These are phyloP conservation scores for Diadegma fenestrale DNA, from an alignment of 2,888 invertebrate species.

Conservation along the genomic window DNA sequence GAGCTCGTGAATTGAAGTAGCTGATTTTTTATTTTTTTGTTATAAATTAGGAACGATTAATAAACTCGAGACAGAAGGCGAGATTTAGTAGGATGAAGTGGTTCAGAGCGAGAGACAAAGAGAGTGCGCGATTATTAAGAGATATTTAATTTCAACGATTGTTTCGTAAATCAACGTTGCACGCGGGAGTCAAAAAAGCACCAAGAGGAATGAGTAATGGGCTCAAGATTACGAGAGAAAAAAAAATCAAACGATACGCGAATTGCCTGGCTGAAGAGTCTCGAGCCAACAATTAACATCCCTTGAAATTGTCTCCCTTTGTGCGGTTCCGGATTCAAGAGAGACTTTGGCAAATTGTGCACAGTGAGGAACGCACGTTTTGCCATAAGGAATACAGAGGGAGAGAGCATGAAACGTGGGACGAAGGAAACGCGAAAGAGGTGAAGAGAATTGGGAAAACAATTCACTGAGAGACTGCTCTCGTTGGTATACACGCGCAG, in stretches of 20 bases:
- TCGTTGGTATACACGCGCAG: background rate
- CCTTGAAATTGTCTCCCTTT: conserved; percentile 64
- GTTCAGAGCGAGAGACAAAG: conserved; percentile 22
- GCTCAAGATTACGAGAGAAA: conserved; percentile 12
- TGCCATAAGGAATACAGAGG: background rate
- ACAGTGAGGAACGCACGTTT: conserved; percentile 32
- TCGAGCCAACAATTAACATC: conserved; percentile 62
- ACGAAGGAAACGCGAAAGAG: conserved; percentile 32
- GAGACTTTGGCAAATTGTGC: conserved; percentile 58
- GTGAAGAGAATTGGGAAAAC: conserved; percentile 47
- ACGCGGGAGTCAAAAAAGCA: conserved; percentile 41
- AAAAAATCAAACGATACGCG: conserved; percentile 41
- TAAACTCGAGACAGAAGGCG: conserved; percentile 41
- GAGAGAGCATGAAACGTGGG: conserved; percentile 23
- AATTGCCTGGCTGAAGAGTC: conserved; percentile 37
- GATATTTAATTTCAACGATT: conserved; percentile 63
- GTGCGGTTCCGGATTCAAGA: conserved; percentile 60
- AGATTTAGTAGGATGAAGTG: conserved; percentile 29
- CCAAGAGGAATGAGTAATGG: conserved; percentile 40
- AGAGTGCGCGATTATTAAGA: conserved; percentile 37
- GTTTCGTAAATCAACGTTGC: conserved; percentile 39
- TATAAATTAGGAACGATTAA: background rate
- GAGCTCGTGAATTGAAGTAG: background rate
- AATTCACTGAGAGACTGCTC: conserved; percentile 50
- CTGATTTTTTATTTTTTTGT: conserved; percentile 14